These are phyloP conservation scores for Eurois occulta DNA, from an alignment of 2,888 invertebrate species.

Conservation along the genomic window DNA sequence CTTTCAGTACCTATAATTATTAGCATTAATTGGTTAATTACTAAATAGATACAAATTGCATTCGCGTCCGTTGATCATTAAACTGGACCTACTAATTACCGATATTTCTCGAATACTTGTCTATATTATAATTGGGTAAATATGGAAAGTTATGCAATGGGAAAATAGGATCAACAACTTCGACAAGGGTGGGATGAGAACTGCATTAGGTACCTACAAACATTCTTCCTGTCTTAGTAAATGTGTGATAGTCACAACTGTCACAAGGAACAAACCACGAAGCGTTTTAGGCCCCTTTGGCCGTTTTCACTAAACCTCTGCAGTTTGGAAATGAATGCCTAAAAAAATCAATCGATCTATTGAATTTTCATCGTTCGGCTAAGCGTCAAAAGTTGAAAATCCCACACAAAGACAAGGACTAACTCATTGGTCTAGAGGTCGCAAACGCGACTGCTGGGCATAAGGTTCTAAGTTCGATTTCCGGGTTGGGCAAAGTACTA, in stretches of 20 bases:
- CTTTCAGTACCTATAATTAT: not conserved
- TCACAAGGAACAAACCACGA: not conserved
- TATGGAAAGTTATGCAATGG: not conserved
- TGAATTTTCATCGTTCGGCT: not conserved
- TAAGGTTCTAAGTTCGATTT: not conserved
- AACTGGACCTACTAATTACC: not conserved
- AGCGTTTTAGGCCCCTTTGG: not conserved
- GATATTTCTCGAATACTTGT: constrained; percentile 13
- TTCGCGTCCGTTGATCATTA: constrained; percentile 16
- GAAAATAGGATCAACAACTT: not conserved
- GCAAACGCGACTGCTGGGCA: too few species aligned
- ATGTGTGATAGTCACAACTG: too few species aligned
- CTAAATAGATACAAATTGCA: constrained; percentile 5
- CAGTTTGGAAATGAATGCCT: not conserved
- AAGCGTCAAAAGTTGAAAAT: not conserved
- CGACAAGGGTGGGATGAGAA: not conserved
- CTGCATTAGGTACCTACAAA: too few species aligned
- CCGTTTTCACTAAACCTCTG: not conserved
- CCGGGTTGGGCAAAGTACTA: not conserved
- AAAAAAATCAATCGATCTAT: not conserved
- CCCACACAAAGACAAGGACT: too few species aligned
- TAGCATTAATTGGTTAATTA: constrained; percentile 20
- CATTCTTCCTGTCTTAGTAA: too few species aligned
- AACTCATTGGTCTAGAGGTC: too few species aligned
- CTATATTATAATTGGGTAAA: not conserved